phyloP scores from a whole-genome alignment of 2,888 invertebrate species.

The Aleiodes alternator region DNA sequence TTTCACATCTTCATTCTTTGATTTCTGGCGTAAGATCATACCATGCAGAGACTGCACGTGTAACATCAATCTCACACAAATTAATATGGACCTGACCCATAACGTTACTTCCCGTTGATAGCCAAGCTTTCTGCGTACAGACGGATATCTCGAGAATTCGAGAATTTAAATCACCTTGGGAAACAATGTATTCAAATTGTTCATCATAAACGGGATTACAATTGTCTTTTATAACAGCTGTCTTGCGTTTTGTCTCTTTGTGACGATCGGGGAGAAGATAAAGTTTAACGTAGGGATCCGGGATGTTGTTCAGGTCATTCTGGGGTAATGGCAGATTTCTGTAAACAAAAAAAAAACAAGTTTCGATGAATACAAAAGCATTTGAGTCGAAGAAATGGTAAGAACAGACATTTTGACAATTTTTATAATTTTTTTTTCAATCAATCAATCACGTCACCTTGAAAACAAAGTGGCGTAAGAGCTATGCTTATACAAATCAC shows the following conservation, averaged over 20 bases:
- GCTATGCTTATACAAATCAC: no score
- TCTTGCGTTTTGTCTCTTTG: constrained; percentile 92
- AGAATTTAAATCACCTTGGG: constrained; percentile 86
- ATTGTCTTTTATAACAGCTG: constrained; percentile 89
- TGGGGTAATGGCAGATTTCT: constrained; percentile 84
- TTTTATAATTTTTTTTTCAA: no score
- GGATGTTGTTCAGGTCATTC: constrained; percentile 88
- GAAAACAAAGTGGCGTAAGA: no score
- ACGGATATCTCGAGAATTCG: constrained; percentile 90
- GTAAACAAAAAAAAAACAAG: constrained; percentile 56
- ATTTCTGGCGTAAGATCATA: constrained; percentile 82
- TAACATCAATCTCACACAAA: constrained; percentile 82
- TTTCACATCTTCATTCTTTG: constrained; percentile 59
- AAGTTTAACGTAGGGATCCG: constrained; percentile 93
- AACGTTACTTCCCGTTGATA: constrained; percentile 87
- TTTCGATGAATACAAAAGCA: no score
- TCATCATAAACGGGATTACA: constrained; percentile 95
- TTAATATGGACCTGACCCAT: constrained; percentile 88
- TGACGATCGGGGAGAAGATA: constrained; percentile 90
- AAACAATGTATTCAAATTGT: constrained; percentile 92
- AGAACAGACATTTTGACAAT: no score
- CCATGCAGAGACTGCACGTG: constrained; percentile 85
- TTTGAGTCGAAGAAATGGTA: no score
- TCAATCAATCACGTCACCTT: no score
- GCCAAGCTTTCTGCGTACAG: constrained; percentile 90